Percentiles rank a stretch among this genome's conserved stretches.
phyloP scores from a whole-genome alignment of 2,888 invertebrate species.

The Lottia gigantea region DNA sequence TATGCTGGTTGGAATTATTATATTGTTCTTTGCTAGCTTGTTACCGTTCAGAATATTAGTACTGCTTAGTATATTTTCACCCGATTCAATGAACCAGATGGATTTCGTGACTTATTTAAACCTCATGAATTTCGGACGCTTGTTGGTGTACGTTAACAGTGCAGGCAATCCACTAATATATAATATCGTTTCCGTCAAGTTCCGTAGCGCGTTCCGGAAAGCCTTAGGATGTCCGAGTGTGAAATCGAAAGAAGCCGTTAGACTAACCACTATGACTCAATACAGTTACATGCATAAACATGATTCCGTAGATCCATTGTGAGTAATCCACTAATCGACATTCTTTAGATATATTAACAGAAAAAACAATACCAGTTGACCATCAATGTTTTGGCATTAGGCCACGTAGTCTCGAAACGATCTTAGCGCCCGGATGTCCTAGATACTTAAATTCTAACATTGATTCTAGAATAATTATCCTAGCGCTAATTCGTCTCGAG shows the following conservation, averaged over 20 bases:
- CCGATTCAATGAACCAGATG: slow-evolving; percentile 77
- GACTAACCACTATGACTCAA: slow-evolving; percentile 14
- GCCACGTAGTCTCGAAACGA: too few relatives aligned
- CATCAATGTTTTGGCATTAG: too few relatives aligned
- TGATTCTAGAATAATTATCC: too few relatives aligned
- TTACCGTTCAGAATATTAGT: slow-evolving; percentile 89
- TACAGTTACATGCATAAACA: slow-evolving; percentile 17
- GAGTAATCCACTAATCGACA: too few relatives aligned
- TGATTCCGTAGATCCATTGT: not conserved
- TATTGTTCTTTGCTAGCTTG: slow-evolving; percentile 90
- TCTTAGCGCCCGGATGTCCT: too few relatives aligned
- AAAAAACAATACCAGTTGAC: too few relatives aligned
- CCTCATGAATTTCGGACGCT: slow-evolving; percentile 84
- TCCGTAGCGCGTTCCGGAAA: slow-evolving; percentile 72
- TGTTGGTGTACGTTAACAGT: slow-evolving; percentile 86
- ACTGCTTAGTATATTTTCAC: slow-evolving; percentile 85
- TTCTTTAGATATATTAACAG: too few relatives aligned
- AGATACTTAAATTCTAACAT: too few relatives aligned
- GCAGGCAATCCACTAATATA: slow-evolving; percentile 92
- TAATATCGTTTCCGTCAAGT: slow-evolving; percentile 91
- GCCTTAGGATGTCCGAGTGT: slow-evolving; percentile 25
- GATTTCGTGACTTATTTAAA: slow-evolving; percentile 86
- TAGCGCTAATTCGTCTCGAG: too few relatives aligned
- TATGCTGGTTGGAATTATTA: slow-evolving; percentile 57
- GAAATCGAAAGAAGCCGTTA: slow-evolving; percentile 7